Base-by-base conservation (phyloP, 2,797 vertebrate species). In the Poecilia picta region DNA sequence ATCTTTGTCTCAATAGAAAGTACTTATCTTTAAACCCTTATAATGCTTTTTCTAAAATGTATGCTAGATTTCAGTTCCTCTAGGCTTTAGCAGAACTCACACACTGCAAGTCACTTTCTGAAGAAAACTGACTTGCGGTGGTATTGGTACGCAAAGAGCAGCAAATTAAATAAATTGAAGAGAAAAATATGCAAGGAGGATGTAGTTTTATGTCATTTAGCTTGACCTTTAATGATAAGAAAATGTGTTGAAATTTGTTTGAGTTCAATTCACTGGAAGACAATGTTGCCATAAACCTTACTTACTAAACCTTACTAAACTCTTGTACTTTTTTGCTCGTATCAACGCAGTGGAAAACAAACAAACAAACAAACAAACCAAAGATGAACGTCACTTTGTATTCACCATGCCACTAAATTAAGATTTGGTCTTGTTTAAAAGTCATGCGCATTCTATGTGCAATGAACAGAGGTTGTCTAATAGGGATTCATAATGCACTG, bases 401-500 rank as follows among this genome's bases (percentile, higher is more conserved):
- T 74, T 83, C 68, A 77, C 76, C 25, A 46, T 73, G 59, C 72
- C 18, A 20, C 57, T 80, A 79, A 83, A 85, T 81, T 73, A 55
- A 76, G n/a, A 74, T 72, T 39, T 43, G 71, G 78, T 51, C 78
- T 74, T 41, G 74, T 88, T 84, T 77, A 83, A 88, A 89, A 87
- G 75, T 53, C 83, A 78, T 75, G 53, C 83, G 83, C 89, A 78
- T 81, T 72, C 72, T 43, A 79, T 84, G 86, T 62, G 79, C 76
- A 46, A 53, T 36, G 78, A 82, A 80, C 53, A 75, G 64, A 76
- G 59, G 82, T 75, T 68, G 80, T 88, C 84, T 87, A 90, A 90
- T 89, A 84, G 76, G 82, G 81, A 88, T 86, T 92, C 89, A 88
- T 88, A 93, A 90, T 88, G 77, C 87, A 80, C 72, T 82, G 82